A percentile compares a stretch with the other conserved stretches of the same genome.
phyloP scores from a whole-genome alignment of 1,140 invertebrate species.

The Diplogasteroides magnus region DNA sequence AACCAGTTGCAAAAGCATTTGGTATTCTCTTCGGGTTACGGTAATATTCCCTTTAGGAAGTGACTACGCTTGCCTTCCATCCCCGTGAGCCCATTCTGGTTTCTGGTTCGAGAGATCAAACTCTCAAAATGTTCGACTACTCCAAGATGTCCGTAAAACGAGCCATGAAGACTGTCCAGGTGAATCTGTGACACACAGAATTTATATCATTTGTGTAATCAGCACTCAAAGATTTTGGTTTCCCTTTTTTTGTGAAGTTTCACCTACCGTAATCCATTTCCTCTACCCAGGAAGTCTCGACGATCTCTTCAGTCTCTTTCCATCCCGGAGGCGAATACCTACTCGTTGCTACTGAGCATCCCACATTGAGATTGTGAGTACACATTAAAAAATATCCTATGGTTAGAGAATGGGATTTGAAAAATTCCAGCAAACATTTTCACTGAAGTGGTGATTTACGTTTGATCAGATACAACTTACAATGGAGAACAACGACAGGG shows the following conservation, averaged over 20 bases:
- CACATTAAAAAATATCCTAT: too few relatives aligned
- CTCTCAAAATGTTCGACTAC: constrained; percentile 92
- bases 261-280: constrained; percentile 14
- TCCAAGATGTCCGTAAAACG: constrained; percentile 96
- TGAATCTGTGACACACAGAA: constrained; percentile 25
- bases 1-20: too few relatives aligned
- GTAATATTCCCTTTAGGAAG: too few relatives aligned
- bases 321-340: constrained; percentile 91
- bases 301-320: constrained; percentile 79
- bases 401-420: too few relatives aligned
- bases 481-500: background rate
- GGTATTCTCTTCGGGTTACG: constrained; percentile 2
- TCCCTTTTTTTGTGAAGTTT: background rate
- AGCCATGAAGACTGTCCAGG: constrained; percentile 69
- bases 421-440: too few relatives aligned
- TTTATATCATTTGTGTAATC: background rate
- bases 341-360: constrained; percentile 84
- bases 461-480: too few relatives aligned
- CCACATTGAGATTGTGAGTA: constrained; percentile 75
- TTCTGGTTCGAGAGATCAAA: constrained; percentile 86
- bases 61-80: constrained; percentile 92
- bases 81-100: constrained; percentile 77
- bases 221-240: too few relatives aligned
- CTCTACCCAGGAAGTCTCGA: constrained; percentile 73
- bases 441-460: background rate